Evolutionary conservation across 1,140 invertebrate genomes (phyloP).

Genomic region (Antheraea mylitta): DNA sequence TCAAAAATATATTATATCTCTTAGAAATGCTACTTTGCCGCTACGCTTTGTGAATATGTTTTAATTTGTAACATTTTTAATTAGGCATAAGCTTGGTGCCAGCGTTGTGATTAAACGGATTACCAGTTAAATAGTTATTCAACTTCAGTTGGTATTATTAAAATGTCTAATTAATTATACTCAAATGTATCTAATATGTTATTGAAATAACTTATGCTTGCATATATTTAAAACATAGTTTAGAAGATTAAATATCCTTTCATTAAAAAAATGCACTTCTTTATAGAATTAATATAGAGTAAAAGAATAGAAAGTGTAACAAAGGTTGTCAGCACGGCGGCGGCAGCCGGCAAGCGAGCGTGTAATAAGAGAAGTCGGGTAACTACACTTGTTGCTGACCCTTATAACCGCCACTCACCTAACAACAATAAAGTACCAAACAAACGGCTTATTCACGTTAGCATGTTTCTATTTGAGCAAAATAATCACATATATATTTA

Average conservation of each 20-base stretch:
- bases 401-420: background rate
- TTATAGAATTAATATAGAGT: background rate
- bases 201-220: too few species aligned
- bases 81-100: background rate
- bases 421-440: background rate
- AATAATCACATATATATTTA: background rate
- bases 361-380: conserved; percentile 7
- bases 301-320: background rate
- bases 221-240: too few species aligned
- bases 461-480: too few species aligned
- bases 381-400: conserved; percentile 18
- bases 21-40: background rate
- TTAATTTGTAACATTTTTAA: background rate
- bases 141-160: background rate
- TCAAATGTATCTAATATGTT: too few species aligned
- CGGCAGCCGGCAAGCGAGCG: conserved; percentile 3
- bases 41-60: too few species aligned
- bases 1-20: conserved; percentile 17
- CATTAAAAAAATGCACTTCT: background rate
- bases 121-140: background rate
- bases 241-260: too few species aligned
- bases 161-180: too few species aligned
- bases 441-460: background rate
- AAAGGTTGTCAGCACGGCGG: background rate
- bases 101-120: background rate